Evolutionary conservation across 2,888 invertebrate species (phyloP).

Genomic region (Tupiocoris notatus): DNA sequence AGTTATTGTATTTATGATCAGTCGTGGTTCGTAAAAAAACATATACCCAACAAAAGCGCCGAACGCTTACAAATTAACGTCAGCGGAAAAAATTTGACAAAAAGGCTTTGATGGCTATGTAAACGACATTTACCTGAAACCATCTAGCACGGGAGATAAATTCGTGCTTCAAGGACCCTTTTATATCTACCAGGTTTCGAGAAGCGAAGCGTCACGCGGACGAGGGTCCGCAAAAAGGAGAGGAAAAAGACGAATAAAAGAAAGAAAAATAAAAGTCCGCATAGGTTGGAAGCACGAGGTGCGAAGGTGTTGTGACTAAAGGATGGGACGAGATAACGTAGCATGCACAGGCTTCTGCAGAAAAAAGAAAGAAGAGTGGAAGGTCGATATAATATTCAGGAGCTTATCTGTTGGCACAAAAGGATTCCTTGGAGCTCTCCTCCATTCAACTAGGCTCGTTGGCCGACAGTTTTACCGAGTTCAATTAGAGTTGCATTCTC

Average conservation of each 20-base stretch:
- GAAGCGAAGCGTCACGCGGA: background rate
- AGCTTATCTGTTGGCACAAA: background rate
- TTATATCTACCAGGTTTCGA: background rate
- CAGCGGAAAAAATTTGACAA: background rate
- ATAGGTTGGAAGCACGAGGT: background rate
- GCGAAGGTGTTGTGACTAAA: background rate
- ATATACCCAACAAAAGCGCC: too few species aligned
- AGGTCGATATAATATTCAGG: background rate
- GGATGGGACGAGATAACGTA: background rate
- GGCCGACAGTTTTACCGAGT: too few species aligned
- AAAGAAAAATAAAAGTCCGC: background rate
- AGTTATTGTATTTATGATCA: too few species aligned
- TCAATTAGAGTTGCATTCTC: too few species aligned
- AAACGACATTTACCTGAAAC: background rate
- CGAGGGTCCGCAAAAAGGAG: background rate
- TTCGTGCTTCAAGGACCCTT: background rate
- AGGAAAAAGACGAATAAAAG: background rate
- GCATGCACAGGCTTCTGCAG: too few species aligned
- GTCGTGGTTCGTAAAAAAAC: too few species aligned
- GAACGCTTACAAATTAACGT: too few species aligned
- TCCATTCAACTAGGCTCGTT: too few species aligned
- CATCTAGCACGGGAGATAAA: background rate
- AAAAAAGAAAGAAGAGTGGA: too few species aligned
- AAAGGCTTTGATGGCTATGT: background rate
- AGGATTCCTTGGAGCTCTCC: background rate